These are phyloP conservation scores for Chalcosyrphus nemorum DNA, from an alignment of 2,888 invertebrate species.

Conservation along the genomic window DNA sequence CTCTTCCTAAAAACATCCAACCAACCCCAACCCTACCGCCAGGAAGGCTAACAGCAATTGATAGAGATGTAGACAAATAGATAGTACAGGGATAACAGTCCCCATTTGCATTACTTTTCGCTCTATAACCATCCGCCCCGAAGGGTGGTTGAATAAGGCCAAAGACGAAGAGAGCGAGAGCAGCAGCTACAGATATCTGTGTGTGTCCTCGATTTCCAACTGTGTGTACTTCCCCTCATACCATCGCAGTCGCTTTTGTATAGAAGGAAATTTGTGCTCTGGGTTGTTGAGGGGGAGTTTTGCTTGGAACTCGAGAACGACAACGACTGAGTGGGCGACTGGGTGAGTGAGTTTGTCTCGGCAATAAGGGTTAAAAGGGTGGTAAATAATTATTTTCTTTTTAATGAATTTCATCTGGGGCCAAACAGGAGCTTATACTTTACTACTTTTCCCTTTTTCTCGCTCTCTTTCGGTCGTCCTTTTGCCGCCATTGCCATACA, in stretches of 20 bases:
- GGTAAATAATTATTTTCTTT: conserved; percentile 65
- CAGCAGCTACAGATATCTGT: conserved; percentile 13
- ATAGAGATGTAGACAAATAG: conserved; percentile 66
- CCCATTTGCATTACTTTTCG: conserved; percentile 58
- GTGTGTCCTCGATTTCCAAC: conserved; percentile 58
- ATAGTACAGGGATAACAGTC: conserved; percentile 65
- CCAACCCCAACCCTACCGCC: conserved; percentile 10
- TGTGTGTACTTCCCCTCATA: conserved; percentile 1
- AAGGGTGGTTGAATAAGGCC: conserved; percentile 36
- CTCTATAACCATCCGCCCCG: conserved; percentile 1
- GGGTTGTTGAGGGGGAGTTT: not conserved
- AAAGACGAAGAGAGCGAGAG: not conserved
- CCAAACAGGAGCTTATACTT: conserved; percentile 56
- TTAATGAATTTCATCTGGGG: conserved; percentile 62
- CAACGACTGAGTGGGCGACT: conserved; percentile 4
- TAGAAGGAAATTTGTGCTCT: conserved; percentile 18
- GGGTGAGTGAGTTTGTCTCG: conserved; percentile 26
- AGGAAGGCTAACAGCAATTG: conserved; percentile 61
- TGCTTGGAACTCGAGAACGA: not conserved
- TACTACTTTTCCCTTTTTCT: conserved; percentile 13
- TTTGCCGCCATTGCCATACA: not conserved
- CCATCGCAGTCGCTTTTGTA: conserved; percentile 8
- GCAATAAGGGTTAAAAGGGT: conserved; percentile 58
- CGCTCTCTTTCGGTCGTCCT: not conserved
- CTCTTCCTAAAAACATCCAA: conserved; percentile 5